Evolutionary conservation across 92 coral and sea anemone genomes (phyloP).

Genomic region (Bergia puertoricense): DNA sequence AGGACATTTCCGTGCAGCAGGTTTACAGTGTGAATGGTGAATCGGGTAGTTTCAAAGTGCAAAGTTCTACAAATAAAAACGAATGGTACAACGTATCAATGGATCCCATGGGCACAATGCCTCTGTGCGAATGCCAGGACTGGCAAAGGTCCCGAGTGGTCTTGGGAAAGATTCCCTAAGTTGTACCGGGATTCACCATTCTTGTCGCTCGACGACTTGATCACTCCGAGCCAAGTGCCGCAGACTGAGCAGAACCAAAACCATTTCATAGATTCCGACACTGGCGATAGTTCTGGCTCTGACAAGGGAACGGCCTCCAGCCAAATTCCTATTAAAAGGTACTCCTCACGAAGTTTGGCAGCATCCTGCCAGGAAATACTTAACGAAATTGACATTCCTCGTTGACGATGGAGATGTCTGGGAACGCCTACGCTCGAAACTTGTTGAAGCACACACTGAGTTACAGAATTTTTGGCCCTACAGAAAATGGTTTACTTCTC

Average conservation of each 20-base stretch:
- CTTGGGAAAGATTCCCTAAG: conserved; percentile 4
- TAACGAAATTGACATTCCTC: neutral
- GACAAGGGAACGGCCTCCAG: neutral
- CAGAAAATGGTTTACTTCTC: neutral
- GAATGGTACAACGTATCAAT: conserved; percentile 14
- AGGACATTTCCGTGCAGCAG: neutral
- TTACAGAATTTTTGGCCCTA: neutral
- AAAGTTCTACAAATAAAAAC: neutral
- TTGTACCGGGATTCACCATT: neutral
- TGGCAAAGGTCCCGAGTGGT: conserved; percentile 21
- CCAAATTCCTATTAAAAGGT: neutral
- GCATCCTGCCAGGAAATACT: conserved; percentile 18
- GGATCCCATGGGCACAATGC: conserved; percentile 6
- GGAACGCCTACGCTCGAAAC: neutral
- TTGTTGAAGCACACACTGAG: conserved; percentile 14
- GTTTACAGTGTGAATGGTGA: neutral
- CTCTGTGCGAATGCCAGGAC: conserved; percentile 11
- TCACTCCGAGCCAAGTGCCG: neutral
- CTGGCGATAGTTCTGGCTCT: neutral
- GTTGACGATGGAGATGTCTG: neutral
- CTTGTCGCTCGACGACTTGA: neutral
- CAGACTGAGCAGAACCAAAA: neutral
- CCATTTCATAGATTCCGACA: neutral
- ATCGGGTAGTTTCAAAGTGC: conserved; percentile 15
- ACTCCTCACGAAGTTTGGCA: conserved; percentile 5